Conservation (phyloP, 2,797 vertebrate genomes). For the Peromyscus eremicus region DNA sequence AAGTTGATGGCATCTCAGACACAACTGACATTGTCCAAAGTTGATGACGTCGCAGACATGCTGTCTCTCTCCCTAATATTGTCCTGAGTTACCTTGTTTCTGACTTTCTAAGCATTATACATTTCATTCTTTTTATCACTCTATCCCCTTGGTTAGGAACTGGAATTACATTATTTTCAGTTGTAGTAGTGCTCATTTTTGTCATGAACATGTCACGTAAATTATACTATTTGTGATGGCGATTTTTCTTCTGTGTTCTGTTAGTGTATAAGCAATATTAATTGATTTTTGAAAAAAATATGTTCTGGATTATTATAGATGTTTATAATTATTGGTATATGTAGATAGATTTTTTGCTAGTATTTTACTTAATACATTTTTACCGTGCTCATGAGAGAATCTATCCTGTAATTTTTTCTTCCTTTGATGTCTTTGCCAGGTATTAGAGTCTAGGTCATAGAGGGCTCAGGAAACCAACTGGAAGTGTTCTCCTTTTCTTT, state of each 20-base stretch:
- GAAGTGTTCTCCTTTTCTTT: not conserved
- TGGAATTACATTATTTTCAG: not conserved
- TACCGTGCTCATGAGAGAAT: constrained; percentile 9
- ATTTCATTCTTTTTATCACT: not conserved
- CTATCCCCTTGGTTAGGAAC: not conserved
- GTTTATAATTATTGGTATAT: not conserved
- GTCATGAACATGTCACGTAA: not conserved
- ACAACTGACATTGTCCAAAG: not conserved
- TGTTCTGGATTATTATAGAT: not conserved
- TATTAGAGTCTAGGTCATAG: constrained; percentile 2
- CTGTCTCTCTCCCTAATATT: not conserved
- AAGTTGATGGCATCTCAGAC: not conserved
- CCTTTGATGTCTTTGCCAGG: constrained; percentile 15
- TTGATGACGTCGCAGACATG: not conserved
- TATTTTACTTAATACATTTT: constrained; percentile 44
- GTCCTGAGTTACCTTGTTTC: not conserved
- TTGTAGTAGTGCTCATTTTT: not conserved
- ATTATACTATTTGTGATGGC: not conserved
- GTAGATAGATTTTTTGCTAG: not conserved
- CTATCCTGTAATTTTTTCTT: constrained; percentile 25
- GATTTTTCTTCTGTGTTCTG: constrained; percentile 3
- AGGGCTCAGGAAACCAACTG: constrained; percentile 1
- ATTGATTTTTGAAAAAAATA: constrained; percentile 3
- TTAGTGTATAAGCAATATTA: not conserved
- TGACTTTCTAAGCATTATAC: not conserved